Evolutionary conservation across 2,113 vertebrate genomes (phyloP).

Genomic region (Sturnus vulgaris): DNA sequence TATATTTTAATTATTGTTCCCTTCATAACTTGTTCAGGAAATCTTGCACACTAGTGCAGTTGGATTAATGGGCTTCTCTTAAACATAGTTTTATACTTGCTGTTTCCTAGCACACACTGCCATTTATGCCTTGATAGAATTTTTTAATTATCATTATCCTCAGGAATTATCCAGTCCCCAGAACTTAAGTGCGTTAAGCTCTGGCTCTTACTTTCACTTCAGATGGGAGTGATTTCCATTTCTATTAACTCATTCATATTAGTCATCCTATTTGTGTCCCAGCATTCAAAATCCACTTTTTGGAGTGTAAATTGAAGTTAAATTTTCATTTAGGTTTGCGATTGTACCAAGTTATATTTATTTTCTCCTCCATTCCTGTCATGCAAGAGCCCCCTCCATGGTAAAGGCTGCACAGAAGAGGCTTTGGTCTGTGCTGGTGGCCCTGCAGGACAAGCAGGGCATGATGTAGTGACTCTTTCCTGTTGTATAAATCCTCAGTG

Average conservation of each 20-base stretch:
- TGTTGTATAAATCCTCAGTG: not conserved
- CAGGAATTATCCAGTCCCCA: not conserved
- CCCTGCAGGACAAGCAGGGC: not conserved
- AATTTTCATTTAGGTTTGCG: not conserved
- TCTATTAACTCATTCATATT: not conserved
- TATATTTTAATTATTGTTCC: slow-evolving; percentile 45
- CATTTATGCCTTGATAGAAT: slow-evolving; percentile 10
- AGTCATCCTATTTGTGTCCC: not conserved
- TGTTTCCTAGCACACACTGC: not conserved
- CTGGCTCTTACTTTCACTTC: not conserved
- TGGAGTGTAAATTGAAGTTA: not conserved
- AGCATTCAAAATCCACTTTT: not conserved
- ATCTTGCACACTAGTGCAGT: not conserved
- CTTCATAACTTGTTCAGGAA: slow-evolving; percentile 25
- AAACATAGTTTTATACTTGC: slow-evolving; percentile 3
- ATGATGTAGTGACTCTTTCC: not conserved
- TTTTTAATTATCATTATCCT: slow-evolving; percentile 21
- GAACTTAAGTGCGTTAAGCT: not conserved
- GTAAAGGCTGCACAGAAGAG: not conserved
- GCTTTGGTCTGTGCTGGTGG: not conserved
- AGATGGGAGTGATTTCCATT: slow-evolving; percentile 2
- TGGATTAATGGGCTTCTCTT: slow-evolving; percentile 14
- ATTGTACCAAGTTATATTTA: not conserved
- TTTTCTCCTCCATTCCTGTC: not conserved
- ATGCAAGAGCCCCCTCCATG: not conserved